phyloP scores from a whole-genome alignment of 2,888 invertebrate genomes.

The Iselma pallidipennis region DNA sequence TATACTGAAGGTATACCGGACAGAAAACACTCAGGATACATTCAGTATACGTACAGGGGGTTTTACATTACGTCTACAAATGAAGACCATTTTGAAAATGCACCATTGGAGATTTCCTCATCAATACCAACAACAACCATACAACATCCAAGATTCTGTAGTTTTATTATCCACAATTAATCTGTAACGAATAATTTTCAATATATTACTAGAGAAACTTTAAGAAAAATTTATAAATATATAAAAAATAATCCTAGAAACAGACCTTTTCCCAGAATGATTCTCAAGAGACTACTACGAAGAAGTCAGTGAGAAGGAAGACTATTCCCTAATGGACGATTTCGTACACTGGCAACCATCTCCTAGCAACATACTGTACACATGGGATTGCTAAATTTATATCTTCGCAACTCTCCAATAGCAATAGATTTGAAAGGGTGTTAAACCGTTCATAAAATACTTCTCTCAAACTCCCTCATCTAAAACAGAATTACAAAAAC shows the following conservation, averaged over 20 bases:
- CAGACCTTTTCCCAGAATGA: neutral
- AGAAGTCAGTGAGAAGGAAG: neutral
- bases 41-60: conserved; percentile 99
- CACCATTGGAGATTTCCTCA: too few species aligned
- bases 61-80: conserved; percentile 60
- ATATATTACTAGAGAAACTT: neutral
- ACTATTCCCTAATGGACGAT: neutral
- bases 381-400: conserved; percentile 43
- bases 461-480: conserved; percentile 2
- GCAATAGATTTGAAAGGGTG: conserved; percentile 50
- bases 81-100: neutral
- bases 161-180: too few species aligned
- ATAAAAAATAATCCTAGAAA: neutral
- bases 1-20: conserved; percentile 99
- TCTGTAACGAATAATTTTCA: neutral
- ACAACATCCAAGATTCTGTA: too few species aligned
- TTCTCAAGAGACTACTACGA: neutral
- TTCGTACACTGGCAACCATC: neutral
- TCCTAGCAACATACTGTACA: conserved; percentile 27
- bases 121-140: too few species aligned
- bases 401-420: conserved; percentile 39
- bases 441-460: conserved; percentile 36
- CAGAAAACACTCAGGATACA: conserved; percentile 98
- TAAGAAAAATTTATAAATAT: too few species aligned
- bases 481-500: conserved; percentile 12